Base-by-base conservation (phyloP, 2,888 invertebrate genomes). In the Gandaritis pyraliata region DNA sequence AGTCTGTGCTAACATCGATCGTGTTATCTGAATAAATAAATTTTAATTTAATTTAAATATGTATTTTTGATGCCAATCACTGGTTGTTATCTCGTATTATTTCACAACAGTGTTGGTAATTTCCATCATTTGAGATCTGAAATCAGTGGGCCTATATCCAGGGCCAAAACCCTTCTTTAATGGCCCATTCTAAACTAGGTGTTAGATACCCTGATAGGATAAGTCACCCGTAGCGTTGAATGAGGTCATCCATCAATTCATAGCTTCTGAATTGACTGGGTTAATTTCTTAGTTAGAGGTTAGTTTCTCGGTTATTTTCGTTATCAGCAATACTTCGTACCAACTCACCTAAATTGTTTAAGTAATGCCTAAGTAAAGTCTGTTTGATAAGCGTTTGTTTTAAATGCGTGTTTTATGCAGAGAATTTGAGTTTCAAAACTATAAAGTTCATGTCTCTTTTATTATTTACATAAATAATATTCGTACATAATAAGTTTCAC, bases 331-430 rank as follows among this genome's bases (percentile, higher is more conserved):
- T 47, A 54, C 46, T 56, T 45, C 52, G 23, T 49, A 50, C 51
- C 46, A 41, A 63, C 41, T 63, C 53, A 52, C 59, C 67, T 64
- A 58, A 64, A 64, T 65, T 18, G 38, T 55, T 51, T 43, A 60
- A 57, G 48, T 59, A 65, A 65, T 60, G 53, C 58, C 49, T 58
- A 64, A 62, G 64, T 1, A 23, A 23, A 23, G 23, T 58, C 61
- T 58, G 15, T 11, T 33, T 57, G 68, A 69, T 66, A 69, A 66
- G 58, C 48, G 10, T 36, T 51, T 46, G 58, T 46, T 49, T 58
- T 46, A 45, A 23, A 13, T n/a, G 13, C 36, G 16, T 38, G 39
- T 51, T 41, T 4, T 51, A 41, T n/a, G 10, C 18, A 29, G 1
- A 10, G 13, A 29, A 13, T 49, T 36, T 36, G 33, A 16, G 1